These are phyloP conservation scores for Xylota segnis DNA, from an alignment of 2,888 invertebrate species.

Conservation along the genomic window DNA sequence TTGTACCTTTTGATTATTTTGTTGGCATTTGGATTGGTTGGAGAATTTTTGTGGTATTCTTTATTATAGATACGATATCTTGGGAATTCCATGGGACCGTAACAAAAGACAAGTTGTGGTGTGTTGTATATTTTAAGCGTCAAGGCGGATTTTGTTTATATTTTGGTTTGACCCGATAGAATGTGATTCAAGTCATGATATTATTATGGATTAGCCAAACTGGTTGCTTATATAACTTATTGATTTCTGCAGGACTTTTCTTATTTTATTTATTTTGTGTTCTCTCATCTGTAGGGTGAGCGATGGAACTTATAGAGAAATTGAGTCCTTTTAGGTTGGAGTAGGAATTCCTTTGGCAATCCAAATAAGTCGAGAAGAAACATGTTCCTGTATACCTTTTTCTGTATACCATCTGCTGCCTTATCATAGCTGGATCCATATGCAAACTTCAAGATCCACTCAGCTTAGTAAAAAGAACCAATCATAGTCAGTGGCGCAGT, in stretches of 20 bases:
- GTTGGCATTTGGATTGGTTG: slow-evolving; percentile 1
- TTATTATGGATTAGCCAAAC: slow-evolving; percentile 1
- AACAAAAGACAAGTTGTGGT: slow-evolving; percentile 23
- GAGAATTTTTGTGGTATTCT: slow-evolving; percentile 26
- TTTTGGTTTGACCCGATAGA: slow-evolving; percentile 45
- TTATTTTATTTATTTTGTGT: no score
- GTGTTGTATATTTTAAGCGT: slow-evolving; percentile 19
- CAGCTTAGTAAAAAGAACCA: no score
- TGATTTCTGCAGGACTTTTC: neutral
- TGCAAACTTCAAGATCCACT: no score
- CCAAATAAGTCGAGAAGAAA: no score
- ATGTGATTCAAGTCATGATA: slow-evolving; percentile 33
- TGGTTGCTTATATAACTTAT: neutral
- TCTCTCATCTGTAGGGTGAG: no score
- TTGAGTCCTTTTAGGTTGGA: no score
- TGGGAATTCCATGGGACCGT: slow-evolving; percentile 53
- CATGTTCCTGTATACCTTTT: no score
- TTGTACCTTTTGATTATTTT: neutral
- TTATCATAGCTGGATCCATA: no score
- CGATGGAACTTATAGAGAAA: no score
- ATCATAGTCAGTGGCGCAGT: no score
- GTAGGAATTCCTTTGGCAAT: no score
- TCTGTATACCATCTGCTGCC: no score
- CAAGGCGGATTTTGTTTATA: slow-evolving; percentile 67
- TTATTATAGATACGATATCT: slow-evolving; percentile 45